Conservation (phyloP, 2,888 invertebrate species). For the Dinocampus coccinellae region DNA sequence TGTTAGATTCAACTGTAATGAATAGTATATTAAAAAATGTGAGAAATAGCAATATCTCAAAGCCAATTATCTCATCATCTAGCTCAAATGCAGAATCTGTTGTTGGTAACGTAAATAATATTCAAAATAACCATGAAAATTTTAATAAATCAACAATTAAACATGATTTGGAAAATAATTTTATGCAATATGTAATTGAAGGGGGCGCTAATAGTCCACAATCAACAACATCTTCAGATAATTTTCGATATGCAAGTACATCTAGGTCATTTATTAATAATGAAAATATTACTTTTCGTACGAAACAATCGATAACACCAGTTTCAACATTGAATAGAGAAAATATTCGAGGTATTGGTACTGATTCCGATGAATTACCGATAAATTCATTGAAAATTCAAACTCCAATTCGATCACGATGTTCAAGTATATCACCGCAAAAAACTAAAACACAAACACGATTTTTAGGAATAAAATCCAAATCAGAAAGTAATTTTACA, state of each 20-base stretch:
- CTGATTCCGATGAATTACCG: slow-evolving; percentile 1
- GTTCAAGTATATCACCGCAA: slow-evolving; percentile 18
- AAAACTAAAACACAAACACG: slow-evolving; percentile 26
- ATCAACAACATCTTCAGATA: not conserved
- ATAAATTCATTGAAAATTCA: too few relatives aligned
- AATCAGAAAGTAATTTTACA: slow-evolving; percentile 45
- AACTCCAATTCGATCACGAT: not conserved
- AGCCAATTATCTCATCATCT: slow-evolving; percentile 47
- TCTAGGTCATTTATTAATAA: not conserved
- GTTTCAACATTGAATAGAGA: not conserved
- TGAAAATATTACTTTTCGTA: not conserved
- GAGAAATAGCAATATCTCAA: slow-evolving; percentile 17
- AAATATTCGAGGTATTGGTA: not conserved
- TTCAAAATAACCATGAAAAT: not conserved
- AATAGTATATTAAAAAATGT: not conserved
- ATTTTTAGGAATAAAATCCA: slow-evolving; percentile 49
- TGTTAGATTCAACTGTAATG: not conserved
- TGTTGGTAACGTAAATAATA: slow-evolving; percentile 3
- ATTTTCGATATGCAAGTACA: not conserved
- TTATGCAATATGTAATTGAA: not conserved
- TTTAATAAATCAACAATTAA: not conserved
- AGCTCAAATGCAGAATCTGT: slow-evolving; percentile 40
- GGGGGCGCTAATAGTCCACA: not conserved
- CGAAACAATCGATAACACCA: not conserved
- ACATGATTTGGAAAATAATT: slow-evolving; percentile 4